Conservation (phyloP, 2,113 vertebrate species). For the Lepidothrix coronata region DNA sequence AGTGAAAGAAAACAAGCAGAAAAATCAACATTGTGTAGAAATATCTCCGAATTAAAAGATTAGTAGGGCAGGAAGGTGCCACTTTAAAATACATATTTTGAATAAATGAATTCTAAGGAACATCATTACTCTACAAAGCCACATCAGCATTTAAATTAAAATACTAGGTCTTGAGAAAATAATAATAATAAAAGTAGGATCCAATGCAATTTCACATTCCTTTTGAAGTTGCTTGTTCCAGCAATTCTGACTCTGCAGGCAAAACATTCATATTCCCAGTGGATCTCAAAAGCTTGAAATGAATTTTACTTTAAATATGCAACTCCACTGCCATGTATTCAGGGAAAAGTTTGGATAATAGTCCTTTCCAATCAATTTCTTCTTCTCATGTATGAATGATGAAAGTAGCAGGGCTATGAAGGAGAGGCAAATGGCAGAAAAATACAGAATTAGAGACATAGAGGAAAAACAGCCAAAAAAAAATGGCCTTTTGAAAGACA, state of each 20-base stretch:
- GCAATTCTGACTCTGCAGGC: background rate
- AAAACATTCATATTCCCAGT: background rate
- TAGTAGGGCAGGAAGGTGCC: background rate
- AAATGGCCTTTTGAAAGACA: background rate
- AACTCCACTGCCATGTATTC: background rate
- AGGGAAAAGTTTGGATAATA: background rate
- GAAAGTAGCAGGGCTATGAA: background rate
- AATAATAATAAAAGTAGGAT: background rate
- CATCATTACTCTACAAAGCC: background rate
- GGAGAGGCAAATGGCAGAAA: background rate
- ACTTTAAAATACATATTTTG: background rate
- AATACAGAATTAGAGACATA: background rate
- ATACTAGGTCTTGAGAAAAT: background rate
- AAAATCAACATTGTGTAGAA: background rate
- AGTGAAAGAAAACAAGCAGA: background rate
- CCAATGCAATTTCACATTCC: background rate
- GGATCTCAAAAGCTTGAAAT: background rate
- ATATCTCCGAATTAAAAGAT: background rate
- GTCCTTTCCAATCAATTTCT: background rate
- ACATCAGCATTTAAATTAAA: slow-evolving; percentile 20
- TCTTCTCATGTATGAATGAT: background rate
- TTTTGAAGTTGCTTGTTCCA: background rate
- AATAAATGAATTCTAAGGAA: background rate
- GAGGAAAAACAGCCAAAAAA: background rate
- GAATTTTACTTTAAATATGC: background rate